Conservation (phyloP, 2,888 invertebrate genomes). For the Agriopis leucophaearia region DNA sequence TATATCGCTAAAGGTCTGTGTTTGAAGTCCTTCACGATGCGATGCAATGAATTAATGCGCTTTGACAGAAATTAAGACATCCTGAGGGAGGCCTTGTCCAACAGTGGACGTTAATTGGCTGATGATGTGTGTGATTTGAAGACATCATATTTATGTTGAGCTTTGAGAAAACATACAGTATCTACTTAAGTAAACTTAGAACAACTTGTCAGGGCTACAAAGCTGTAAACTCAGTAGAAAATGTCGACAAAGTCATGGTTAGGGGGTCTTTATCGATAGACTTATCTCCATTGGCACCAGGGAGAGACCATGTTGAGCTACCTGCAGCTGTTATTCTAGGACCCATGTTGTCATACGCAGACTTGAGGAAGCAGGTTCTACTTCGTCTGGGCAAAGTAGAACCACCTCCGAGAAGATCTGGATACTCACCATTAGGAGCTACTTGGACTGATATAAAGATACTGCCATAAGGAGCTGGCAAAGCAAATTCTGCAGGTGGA, state of each 20-base stretch:
- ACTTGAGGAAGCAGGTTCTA: slow-evolving; percentile 84
- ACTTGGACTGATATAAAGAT: slow-evolving; percentile 96
- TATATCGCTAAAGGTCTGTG: background rate
- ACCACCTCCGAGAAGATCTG: slow-evolving; percentile 89
- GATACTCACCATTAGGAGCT: slow-evolving; percentile 90
- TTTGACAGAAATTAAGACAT: background rate
- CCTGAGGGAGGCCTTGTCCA: no score
- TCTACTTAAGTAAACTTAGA: background rate
- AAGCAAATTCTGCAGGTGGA: slow-evolving; percentile 81
- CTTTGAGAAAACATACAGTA: background rate
- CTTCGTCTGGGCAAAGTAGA: slow-evolving; percentile 82
- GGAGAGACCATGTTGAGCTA: slow-evolving; percentile 94
- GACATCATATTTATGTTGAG: background rate
- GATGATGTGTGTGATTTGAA: no score
- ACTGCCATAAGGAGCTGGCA: slow-evolving; percentile 88
- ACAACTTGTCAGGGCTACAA: slow-evolving; percentile 58
- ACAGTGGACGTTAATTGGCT: no score
- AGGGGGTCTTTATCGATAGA: slow-evolving; percentile 59
- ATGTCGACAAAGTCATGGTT: slow-evolving; percentile 70
- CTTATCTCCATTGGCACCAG: slow-evolving; percentile 81
- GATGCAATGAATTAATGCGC: slow-evolving; percentile 6
- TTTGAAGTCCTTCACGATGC: background rate
- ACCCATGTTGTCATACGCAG: slow-evolving; percentile 96
- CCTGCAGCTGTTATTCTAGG: slow-evolving; percentile 95
- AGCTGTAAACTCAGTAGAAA: slow-evolving; percentile 83